A percentile compares a stretch with the other conserved stretches of the same genome.
phyloP scores from a whole-genome alignment of 2,113 vertebrate species.

The Eulemur rufifrons region DNA sequence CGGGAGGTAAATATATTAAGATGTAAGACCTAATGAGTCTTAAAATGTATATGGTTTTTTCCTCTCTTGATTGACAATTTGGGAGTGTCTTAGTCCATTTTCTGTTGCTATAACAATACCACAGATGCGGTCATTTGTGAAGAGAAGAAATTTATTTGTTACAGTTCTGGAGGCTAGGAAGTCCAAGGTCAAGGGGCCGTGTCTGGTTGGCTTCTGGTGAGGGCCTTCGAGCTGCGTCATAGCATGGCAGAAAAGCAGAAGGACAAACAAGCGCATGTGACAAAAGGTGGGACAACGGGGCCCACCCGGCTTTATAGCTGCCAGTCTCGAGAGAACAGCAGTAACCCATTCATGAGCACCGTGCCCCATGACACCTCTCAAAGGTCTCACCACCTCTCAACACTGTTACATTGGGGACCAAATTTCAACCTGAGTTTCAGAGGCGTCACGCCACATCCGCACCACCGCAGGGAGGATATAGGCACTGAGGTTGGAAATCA shows the following conservation, averaged over 20 bases:
- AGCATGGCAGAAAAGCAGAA: background rate
- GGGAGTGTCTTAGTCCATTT: background rate
- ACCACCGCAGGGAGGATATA: no score
- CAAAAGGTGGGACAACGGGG: background rate
- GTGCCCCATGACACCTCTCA: background rate
- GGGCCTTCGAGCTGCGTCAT: background rate
- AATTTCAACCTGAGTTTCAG: background rate
- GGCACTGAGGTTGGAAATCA: rapidly evolving
- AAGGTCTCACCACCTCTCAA: background rate
- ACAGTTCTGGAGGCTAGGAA: background rate
- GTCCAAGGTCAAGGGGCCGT: background rate
- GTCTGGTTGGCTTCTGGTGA: background rate
- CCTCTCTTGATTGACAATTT: background rate
- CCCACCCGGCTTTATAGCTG: background rate
- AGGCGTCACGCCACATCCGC: background rate
- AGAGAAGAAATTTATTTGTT: background rate
- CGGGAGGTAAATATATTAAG: background rate
- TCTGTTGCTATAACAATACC: background rate
- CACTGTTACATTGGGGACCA: background rate
- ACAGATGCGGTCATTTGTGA: background rate
- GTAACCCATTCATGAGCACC: background rate
- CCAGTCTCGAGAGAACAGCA: background rate
- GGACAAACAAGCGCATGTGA: background rate
- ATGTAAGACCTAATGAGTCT: background rate
- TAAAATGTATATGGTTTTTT: background rate